Base-by-base conservation (phyloP, 2,888 invertebrate genomes). In the Eilema griseolum region DNA sequence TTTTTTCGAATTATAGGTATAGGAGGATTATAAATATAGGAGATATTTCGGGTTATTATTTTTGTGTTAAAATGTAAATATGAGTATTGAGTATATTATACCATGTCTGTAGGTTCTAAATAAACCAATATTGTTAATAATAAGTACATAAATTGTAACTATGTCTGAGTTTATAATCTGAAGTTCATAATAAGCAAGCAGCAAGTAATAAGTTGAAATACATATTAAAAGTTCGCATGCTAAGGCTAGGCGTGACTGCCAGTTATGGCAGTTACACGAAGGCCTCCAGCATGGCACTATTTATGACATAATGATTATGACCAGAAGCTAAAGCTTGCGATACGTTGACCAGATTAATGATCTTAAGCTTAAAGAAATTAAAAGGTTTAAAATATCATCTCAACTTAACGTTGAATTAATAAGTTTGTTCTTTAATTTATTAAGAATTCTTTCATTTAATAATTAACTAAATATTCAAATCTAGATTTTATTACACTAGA, bases 211-310 rank as follows among this genome's bases (percentile, higher is more conserved):
- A 10, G 69, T 52, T 52, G 52, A 10, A n/a, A 52, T n/a, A n/a
- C n/a, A 52, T 46, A 66, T 77, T 71, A 60, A 71, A 71, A 70
- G 28, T 62, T 72, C 61, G 52, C 57, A 78, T 79, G 81, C 67
- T 81, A 74, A 69, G 16, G 28, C 23, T 28, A 11, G 37, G 41
- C 41, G 20, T 61, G 20, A 28, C 61, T 26, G 31, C 24, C 16
- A 28, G 26, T 64, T 64, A 20, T 28, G 67, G 69, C 71, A 68
- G 66, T 66, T 75, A 70, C 81, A 75, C 75, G 67, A 79, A 70
- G 26, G 67, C 61, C 12, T 65, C 72, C 70, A 67, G 66, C 14
- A 65, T 67, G 62, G 52, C 68, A 71, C 61, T 68, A 46, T 46
- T 52, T n/a, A 52, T n/a, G n/a, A 52, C n/a, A 52, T 52, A 52